Evolutionary conservation across 2,797 vertebrate species (phyloP), one percentile per base, ranked within the genome.

Genomic region (Crotalus adamanteus): DNA sequence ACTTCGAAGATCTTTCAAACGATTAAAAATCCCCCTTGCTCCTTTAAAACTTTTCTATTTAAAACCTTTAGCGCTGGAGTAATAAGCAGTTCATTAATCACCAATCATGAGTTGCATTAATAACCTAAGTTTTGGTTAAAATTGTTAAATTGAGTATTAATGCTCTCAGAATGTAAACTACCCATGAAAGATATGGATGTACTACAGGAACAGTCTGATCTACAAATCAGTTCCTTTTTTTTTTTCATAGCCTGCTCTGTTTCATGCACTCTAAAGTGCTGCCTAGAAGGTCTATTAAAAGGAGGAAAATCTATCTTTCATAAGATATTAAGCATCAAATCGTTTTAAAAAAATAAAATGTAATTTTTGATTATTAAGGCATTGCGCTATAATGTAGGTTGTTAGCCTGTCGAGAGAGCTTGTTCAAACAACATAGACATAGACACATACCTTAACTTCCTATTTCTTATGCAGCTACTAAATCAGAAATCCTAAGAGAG

Each of bases 301-400:
- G 92, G 0, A 92, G 56, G 20, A 25, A 78, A 92, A 94, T 94
- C 86, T 56, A 93, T 60, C 73, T 96, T 95, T 95, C 95, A 94
- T 92, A 93, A 95, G 37, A 78, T 78, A 42, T 42, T 42, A 42
- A 11, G 42, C 20, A 78, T 22, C 31, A 78, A 73, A 73, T 53
- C 51, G 0, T 53, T 53, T 9, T 2, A 53, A 53, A 53, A 53
- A 53, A 61, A 96, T 83, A 94, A 96, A 95, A 95, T 25, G 22
- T 90, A 85, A 88, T 95, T 92, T 94, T 94, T 87, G 93, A 94
- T 95, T 96, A 93, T 94, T 86, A 91, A 93, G 94, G 42, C n/a
- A 90, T 96, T 96, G 91, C 55, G 60, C 92, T 94, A 0, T 94
- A 97, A 94, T 95, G 94, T 92, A 95, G 92, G 95, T 96, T 93